Percentiles rank a stretch among this genome's conserved stretches.
These are phyloP conservation scores for Enteromius fasciolatus DNA, from an alignment of 2,797 vertebrate genomes.

Conservation along the genomic window DNA sequence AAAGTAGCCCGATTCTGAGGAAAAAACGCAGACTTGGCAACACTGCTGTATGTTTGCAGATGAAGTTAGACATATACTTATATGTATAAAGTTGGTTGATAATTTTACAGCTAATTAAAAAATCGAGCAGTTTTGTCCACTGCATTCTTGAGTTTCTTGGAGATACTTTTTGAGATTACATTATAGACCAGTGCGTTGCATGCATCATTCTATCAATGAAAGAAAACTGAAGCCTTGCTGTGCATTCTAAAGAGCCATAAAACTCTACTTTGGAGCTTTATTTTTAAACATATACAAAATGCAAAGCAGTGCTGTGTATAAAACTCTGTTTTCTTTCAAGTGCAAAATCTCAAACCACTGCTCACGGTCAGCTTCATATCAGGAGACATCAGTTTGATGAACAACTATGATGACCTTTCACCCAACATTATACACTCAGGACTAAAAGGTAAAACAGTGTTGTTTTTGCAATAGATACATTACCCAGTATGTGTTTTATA, in stretches of 20 bases:
- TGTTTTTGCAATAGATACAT: background rate
- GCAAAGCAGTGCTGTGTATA: background rate
- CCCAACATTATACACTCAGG: slow-evolving; percentile 92
- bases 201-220: too few relatives aligned
- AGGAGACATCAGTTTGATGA: slow-evolving; percentile 98
- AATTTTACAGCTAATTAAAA: background rate
- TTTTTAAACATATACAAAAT: background rate
- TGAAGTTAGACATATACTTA: background rate
- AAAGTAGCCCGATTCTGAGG: too few relatives aligned
- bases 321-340: slow-evolving; percentile 68
- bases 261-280: background rate
- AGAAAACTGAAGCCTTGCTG: background rate
- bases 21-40: too few relatives aligned
- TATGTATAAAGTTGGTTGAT: background rate
- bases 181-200: background rate
- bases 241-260: background rate
- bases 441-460: slow-evolving; percentile 87
- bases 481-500: background rate
- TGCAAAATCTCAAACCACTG: slow-evolving; percentile 93
- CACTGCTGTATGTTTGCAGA: background rate
- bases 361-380: slow-evolving; percentile 99
- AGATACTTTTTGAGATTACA: background rate
- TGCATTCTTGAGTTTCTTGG: background rate
- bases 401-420: slow-evolving; percentile 96
- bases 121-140: background rate